Evolutionary conservation across 2,797 vertebrate genomes (phyloP), one percentile per base, ranked within the genome.

Genomic region (Cephalopachus bancanus): DNA sequence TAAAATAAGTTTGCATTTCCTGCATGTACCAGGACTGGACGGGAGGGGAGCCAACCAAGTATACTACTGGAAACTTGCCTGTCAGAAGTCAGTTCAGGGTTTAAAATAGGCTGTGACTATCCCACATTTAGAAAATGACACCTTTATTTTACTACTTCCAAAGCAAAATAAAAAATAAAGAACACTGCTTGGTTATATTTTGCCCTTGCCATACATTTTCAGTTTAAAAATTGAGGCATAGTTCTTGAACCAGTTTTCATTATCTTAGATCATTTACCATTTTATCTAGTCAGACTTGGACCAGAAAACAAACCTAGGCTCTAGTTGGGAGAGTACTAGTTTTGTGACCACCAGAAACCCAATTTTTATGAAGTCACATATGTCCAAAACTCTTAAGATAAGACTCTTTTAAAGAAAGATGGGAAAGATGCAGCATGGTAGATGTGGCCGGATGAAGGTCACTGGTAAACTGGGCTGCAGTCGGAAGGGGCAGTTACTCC

Each of bases 1-100:
- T 89, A 74, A 95, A 93, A 59, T 92, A 78, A 89, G 57, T 75
- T 78, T 84, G 11, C 14, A 67, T 87, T 93, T 96, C 62, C 22
- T 80, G 79, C 49, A 91, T 11, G 28, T 72, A 37, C 22, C 44
- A 89, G 55, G 55, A 69, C 33, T 64, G 59, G 83, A 75, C 57
- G 80, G 76, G 24, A 93, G 30, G 59, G 57, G 3, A 59, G 60
- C 72, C 51, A 79, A 76, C 64, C 17, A 60, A 89, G 60, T 37
- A 76, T 30, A 55, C 60, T 16, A 12, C 0, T 65, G 64, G 30
- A 59, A 89, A 81, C 9, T 10, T 44, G 60, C 30, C 55, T 74
- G 33, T 78, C 24, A 57, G 60, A 51, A 94, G 19, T 10, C 4
- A 15, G 55, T 16, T 89, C 6, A 19, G 69, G 69, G 79, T 80